Percentiles rank a stretch among this genome's conserved stretches.
These are phyloP conservation scores for Drosophila fulvimacula DNA, from an alignment of 2,888 invertebrate genomes.

Conservation along the genomic window DNA sequence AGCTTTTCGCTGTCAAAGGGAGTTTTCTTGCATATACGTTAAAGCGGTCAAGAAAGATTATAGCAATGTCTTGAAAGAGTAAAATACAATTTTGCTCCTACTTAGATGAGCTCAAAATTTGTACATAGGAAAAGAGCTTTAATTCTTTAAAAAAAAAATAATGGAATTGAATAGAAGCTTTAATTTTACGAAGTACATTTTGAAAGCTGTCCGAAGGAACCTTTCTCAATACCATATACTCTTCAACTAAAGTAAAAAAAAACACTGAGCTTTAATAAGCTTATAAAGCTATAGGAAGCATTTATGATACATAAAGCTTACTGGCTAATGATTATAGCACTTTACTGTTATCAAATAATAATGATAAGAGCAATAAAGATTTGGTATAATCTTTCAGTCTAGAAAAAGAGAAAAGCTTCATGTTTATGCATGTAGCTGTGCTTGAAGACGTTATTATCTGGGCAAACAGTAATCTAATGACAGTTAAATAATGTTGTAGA, in stretches of 20 bases:
- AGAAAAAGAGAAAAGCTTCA: neutral
- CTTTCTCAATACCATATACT: too few relatives aligned
- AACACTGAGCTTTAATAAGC: neutral
- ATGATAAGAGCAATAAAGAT: slow-evolving; percentile 5
- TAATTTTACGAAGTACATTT: too few relatives aligned
- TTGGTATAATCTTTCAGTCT: neutral
- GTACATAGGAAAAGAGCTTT: too few relatives aligned
- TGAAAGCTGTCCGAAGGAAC: too few relatives aligned
- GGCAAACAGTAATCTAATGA: slow-evolving; percentile 28
- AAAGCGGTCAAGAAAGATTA: neutral
- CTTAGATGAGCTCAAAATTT: too few relatives aligned
- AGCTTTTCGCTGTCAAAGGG: neutral
- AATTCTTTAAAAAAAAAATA: too few relatives aligned
- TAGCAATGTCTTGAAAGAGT: too few relatives aligned
- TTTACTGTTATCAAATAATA: neutral
- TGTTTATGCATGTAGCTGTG: neutral
- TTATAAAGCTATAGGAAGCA: neutral
- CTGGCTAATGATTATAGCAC: neutral
- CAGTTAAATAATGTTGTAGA: slow-evolving; percentile 18
- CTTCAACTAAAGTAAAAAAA: too few relatives aligned
- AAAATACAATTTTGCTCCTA: too few relatives aligned
- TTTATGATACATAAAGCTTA: neutral
- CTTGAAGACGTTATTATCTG: slow-evolving; percentile 2
- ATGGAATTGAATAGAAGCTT: too few relatives aligned
- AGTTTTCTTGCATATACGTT: neutral